Percentiles rank a stretch among this genome's conserved stretches.
phyloP scores from a whole-genome alignment of 2,888 invertebrate species.

The Drosophila aldrichi region DNA sequence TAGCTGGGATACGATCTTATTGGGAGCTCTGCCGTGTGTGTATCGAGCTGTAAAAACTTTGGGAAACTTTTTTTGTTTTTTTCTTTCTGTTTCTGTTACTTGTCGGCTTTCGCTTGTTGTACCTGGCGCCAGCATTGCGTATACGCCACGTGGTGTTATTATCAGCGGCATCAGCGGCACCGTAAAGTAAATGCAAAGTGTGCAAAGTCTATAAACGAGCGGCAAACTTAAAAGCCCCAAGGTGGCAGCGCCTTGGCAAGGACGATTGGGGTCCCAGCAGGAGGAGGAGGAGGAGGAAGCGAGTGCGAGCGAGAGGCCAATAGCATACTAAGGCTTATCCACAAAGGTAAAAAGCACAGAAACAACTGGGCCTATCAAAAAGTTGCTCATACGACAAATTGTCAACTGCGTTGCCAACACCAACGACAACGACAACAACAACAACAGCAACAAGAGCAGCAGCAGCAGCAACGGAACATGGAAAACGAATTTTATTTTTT shows the following conservation, averaged over 20 bases:
- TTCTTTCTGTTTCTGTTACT: conserved; percentile 17
- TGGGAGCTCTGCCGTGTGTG: conserved; percentile 52
- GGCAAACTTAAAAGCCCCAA: conserved; percentile 78
- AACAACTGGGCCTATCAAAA: conserved; percentile 65
- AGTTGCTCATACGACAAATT: conserved; percentile 75
- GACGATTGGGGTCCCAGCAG: conserved; percentile 32
- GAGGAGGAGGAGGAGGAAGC: neutral
- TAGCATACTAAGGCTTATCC: conserved; percentile 52
- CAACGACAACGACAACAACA: neutral
- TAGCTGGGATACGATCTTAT: conserved; percentile 14
- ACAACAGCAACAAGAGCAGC: neutral
- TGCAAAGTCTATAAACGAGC: conserved; percentile 79
- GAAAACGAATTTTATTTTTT: conserved; percentile 64
- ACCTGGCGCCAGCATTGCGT: conserved; percentile 55
- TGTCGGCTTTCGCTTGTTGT: conserved; percentile 38
- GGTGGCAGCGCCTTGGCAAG: conserved; percentile 65
- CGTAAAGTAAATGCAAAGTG: conserved; percentile 79
- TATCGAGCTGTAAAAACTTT: conserved; percentile 75
- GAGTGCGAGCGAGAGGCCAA: conserved; percentile 6
- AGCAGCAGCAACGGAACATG: conserved; percentile 21
- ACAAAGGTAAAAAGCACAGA: conserved; percentile 26
- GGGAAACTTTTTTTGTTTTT: conserved; percentile 60
- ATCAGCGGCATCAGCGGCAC: conserved; percentile 75
- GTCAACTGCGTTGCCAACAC: conserved; percentile 44
- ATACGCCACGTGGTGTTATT: conserved; percentile 74